These are phyloP conservation scores for Stenurella melanura DNA, from an alignment of 2,888 invertebrate species.

Conservation along the genomic window DNA sequence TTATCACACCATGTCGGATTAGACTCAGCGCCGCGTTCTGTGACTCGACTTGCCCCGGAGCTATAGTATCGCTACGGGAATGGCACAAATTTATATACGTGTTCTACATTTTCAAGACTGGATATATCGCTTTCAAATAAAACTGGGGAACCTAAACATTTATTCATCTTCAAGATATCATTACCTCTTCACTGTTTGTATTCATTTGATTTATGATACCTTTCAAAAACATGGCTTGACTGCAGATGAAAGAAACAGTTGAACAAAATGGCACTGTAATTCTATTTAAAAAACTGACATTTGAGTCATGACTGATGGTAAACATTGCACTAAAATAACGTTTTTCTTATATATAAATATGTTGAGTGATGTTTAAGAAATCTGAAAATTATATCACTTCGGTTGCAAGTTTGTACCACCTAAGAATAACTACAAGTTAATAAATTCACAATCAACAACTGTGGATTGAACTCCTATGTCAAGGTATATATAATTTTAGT, in stretches of 20 bases:
- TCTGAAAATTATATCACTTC: too few relatives aligned
- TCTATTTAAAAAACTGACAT: background rate
- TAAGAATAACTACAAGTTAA: too few relatives aligned
- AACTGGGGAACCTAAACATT: constrained; percentile 8
- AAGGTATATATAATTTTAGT: too few relatives aligned
- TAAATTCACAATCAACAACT: too few relatives aligned
- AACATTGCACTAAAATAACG: background rate
- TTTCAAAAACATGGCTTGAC: background rate
- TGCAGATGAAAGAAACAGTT: background rate
- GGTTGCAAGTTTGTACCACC: too few relatives aligned
- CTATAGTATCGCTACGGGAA: background rate
- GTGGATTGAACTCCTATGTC: too few relatives aligned
- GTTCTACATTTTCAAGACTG: constrained; percentile 36
- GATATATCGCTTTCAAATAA: constrained; percentile 28
- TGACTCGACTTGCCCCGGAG: constrained; percentile 31
- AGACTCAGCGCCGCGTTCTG: constrained; percentile 35
- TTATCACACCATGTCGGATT: constrained; percentile 48
- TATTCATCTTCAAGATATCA: constrained; percentile 18
- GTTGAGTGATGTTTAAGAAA: too few relatives aligned
- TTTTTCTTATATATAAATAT: background rate
- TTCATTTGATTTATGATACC: constrained; percentile 1
- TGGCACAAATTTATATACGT: constrained; percentile 38
- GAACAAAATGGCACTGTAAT: background rate
- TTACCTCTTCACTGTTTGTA: constrained; percentile 13
- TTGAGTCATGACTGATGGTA: background rate